Percentiles rank a stretch among this genome's conserved stretches.
These are phyloP conservation scores for Cygnus buccinator DNA, from an alignment of 2,113 vertebrate genomes.

Conservation along the genomic window DNA sequence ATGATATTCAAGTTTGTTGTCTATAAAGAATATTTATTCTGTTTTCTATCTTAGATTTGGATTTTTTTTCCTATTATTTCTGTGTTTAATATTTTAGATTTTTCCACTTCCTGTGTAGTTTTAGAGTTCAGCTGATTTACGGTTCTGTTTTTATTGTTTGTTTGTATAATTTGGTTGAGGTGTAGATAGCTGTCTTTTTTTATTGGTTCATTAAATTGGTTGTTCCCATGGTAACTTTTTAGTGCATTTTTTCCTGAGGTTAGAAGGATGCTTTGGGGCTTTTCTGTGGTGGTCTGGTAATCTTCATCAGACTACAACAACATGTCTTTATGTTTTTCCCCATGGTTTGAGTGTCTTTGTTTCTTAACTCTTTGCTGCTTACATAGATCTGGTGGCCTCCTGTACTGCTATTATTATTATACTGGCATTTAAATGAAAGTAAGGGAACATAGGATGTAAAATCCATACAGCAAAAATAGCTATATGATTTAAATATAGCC, in stretches of 20 bases:
- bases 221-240: conserved; percentile 75
- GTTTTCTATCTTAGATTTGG: not conserved
- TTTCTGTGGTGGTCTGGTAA: conserved; percentile 72
- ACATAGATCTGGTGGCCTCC: not conserved
- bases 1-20: not conserved
- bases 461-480: not conserved
- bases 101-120: conserved; percentile 31
- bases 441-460: not conserved
- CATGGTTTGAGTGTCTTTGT: conserved; percentile 1
- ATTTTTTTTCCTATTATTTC: not conserved
- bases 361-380: conserved; percentile 66
- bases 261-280: conserved; percentile 70
- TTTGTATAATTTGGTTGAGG: conserved; percentile 67
- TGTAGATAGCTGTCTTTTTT: conserved; percentile 72
- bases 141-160: conserved; percentile 65
- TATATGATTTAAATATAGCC: not conserved
- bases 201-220: conserved; percentile 76
- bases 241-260: conserved; percentile 63
- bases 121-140: conserved; percentile 65
- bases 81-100: not conserved
- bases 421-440: not conserved
- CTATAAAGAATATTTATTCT: not conserved
- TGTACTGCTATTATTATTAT: not conserved
- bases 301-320: conserved; percentile 67
- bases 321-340: conserved; percentile 42